Percentiles rank a stretch among this genome's conserved stretches.
Evolutionary conservation across 2,888 invertebrate genomes (phyloP).

Genomic region (Caenorhabditis panamensis): DNA sequence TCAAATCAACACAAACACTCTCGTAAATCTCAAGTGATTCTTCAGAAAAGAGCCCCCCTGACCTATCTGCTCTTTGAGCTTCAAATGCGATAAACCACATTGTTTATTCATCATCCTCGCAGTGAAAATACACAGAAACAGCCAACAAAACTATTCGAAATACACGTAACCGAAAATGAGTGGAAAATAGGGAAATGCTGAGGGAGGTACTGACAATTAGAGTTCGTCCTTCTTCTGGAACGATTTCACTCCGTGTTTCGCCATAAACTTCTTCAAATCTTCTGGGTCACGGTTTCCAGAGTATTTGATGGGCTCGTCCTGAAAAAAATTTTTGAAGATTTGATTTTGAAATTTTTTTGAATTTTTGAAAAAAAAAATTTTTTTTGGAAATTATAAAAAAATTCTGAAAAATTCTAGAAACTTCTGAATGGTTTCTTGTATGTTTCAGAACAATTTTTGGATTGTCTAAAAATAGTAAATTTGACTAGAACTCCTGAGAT

Average conservation of each 20-base stretch:
- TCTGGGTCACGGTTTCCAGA: conserved; percentile 79
- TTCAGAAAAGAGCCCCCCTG: too few species aligned
- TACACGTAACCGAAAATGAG: conserved; percentile 56
- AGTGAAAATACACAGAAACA: background rate
- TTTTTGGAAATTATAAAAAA: too few species aligned
- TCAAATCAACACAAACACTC: too few species aligned
- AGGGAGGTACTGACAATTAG: conserved; percentile 46
- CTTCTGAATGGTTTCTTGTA: too few species aligned
- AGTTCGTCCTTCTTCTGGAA: conserved; percentile 79
- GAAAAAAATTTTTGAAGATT: conserved; percentile 11
- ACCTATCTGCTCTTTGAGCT: too few species aligned
- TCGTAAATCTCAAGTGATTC: too few species aligned
- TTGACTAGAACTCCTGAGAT: too few species aligned
- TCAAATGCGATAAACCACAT: conserved; percentile 46
- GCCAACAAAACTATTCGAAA: conserved; percentile 27
- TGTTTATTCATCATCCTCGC: conserved; percentile 37
- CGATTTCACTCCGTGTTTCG: conserved; percentile 77
- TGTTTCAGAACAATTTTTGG: too few species aligned
- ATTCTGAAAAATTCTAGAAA: too few species aligned
- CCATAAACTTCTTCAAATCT: conserved; percentile 78
- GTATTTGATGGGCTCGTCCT: conserved; percentile 75
- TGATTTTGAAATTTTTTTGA: too few species aligned
- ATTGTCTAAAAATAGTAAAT: too few species aligned
- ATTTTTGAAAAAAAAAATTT: too few species aligned
- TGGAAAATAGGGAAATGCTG: conserved; percentile 9